Base-by-base conservation (phyloP, 2,797 vertebrate species). In the Pseudocheirus occidentalis region DNA sequence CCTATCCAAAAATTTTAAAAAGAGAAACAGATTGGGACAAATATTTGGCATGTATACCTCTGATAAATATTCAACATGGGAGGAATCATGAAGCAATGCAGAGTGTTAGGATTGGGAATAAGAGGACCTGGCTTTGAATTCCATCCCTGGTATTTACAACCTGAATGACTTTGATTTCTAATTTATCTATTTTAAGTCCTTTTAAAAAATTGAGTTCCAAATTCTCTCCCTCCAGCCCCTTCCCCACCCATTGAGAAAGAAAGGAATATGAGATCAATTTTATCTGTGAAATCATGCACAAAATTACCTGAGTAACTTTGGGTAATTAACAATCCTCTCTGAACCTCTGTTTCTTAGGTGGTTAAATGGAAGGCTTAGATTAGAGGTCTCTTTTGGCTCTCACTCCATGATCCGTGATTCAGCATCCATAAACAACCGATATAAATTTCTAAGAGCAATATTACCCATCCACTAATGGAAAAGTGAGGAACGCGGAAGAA, bases 11-110 rank as follows among this genome's bases (percentile, higher is more conserved):
- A 87, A 21, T 87, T 87, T 87, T 87, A 46, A 87, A 50, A 87
- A 87, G 40, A 87, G 73, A 50, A 87, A 87, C 73, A 87, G 73
- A 87, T 87, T 87, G 73, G 40, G 73, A 87, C 73, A 87, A 87
- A 87, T 87, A 87, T 87, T 87, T 87, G 73, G 73, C 73, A 87
- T 87, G 40, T 87, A 27, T 50, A 50, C 27, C 73, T 50, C 40
- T 87, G 73, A 87, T 87, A 87, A 87, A 87, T 87, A 87, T 87
- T 87, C 73, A 87, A 50, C 40, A 87, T 87, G 73, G 24, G 73
- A 87, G 24, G 40, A 87, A 46, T 10, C 40, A 87, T 50, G 73
- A 87, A 7, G 73, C 73, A 50, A 40, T 27, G 31, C 40, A 87
- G 73, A 50, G 40, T 87, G 73, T 46, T 87, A 50, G 21, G 21